These are phyloP conservation scores for Metalampra italica DNA, from an alignment of 2,888 invertebrate species.

Conservation along the genomic window DNA sequence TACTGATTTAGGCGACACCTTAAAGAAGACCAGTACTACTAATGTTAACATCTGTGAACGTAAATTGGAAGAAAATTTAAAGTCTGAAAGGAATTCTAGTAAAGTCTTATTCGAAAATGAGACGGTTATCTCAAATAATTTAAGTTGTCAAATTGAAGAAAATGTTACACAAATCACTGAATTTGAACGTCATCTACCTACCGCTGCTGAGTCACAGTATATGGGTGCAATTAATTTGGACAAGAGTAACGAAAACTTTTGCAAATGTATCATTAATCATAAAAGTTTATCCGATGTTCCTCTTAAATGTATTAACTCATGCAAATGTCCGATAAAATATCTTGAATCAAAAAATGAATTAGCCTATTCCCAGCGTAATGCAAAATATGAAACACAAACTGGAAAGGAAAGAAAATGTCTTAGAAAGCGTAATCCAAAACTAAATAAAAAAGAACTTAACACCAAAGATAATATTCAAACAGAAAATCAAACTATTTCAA, in stretches of 20 bases:
- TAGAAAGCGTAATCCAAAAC: too few species aligned
- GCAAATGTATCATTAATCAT: conserved; percentile 25
- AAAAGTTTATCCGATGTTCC: neutral
- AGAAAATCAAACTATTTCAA: too few species aligned
- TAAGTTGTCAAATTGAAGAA: conserved; percentile 1
- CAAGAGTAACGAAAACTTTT: conserved; percentile 44
- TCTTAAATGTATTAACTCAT: conserved; percentile 30
- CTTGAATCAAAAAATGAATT: neutral
- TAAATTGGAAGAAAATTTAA: neutral
- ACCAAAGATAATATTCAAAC: too few species aligned
- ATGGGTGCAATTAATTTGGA: conserved; percentile 55
- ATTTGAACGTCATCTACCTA: conserved; percentile 14
- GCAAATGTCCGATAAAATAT: conserved; percentile 19
- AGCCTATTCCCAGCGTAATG: neutral
- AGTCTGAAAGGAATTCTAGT: neutral
- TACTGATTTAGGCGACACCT: neutral
- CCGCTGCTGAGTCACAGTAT: conserved; percentile 47
- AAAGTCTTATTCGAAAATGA: neutral
- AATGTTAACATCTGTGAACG: conserved; percentile 12
- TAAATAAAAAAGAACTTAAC: too few species aligned
- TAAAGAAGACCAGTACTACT: conserved; percentile 3
- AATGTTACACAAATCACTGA: conserved; percentile 13
- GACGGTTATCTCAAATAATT: neutral
- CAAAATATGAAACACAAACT: neutral
- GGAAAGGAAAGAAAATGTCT: neutral